A percentile compares a stretch with the other conserved stretches of the same genome.
Conservation (phyloP, 2,797 vertebrate genomes). For the Yasuhikotakia modesta region DNA sequence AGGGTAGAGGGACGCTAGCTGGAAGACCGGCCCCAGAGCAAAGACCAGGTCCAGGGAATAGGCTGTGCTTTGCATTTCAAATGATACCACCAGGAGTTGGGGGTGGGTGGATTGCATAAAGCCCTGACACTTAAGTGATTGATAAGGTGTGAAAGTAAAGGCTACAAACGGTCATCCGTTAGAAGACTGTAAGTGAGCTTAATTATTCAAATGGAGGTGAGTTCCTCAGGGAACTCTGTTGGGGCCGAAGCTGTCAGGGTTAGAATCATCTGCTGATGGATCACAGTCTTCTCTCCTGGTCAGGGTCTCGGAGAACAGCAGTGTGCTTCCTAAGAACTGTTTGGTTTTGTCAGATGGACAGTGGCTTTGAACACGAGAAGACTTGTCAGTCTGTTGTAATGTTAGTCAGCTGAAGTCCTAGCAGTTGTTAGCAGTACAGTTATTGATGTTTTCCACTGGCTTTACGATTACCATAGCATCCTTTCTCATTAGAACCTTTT, state of each 20-base stretch:
- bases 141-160: slow-evolving; percentile 73
- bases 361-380: slow-evolving; percentile 33
- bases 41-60: slow-evolving; percentile 55
- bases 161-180: slow-evolving; percentile 67
- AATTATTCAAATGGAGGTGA: slow-evolving; percentile 76
- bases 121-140: slow-evolving; percentile 69
- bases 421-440: slow-evolving; percentile 19
- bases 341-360: slow-evolving; percentile 57
- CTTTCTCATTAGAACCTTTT: not conserved
- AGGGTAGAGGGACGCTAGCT: slow-evolving; percentile 35
- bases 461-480: slow-evolving; percentile 19
- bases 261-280: slow-evolving; percentile 74
- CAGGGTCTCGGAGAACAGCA: slow-evolving; percentile 58
- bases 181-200: slow-evolving; percentile 68
- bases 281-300: slow-evolving; percentile 60
- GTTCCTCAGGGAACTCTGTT: slow-evolving; percentile 67
- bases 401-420: slow-evolving; percentile 19
- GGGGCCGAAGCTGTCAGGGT: slow-evolving; percentile 68
- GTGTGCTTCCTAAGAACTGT: slow-evolving; percentile 61
- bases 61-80: slow-evolving; percentile 74
- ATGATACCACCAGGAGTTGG: slow-evolving; percentile 60
- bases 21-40: slow-evolving; percentile 25
- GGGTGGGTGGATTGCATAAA: slow-evolving; percentile 62
- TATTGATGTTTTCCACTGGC: slow-evolving; percentile 34
- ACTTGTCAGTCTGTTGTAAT: slow-evolving; percentile 24